Base-by-base conservation (phyloP, 2,888 invertebrate species). In the Tortricodes alternella region DNA sequence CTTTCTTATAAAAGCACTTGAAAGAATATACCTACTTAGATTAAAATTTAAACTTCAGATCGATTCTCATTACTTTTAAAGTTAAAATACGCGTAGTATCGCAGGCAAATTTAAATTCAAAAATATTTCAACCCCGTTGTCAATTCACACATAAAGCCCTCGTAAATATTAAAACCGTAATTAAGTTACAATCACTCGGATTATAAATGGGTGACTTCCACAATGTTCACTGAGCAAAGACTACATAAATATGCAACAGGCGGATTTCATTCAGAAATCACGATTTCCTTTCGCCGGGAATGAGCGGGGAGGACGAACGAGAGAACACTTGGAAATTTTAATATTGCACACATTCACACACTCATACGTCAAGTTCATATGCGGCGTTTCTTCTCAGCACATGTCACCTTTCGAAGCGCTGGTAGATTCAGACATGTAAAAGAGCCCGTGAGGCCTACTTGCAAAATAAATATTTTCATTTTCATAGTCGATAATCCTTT, bases 191-290 rank as follows among this genome's bases (percentile, higher is more conserved):
- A 48, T 55, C 53, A 58, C 46, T 39, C 34, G 34, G 27, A 52
- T 49, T 49, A 38, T 46, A 58, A 57, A 51, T 51, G 46, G 46
- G 37, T 38, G 46, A 51, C 51, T 46, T 35, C 32, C 39, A 34
- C 15, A 58, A 46, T 46, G 51, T 43, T 53, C 49, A 11, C 51
- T 23, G 44, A 52, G 55, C 58, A 58, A 58, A 52, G 46, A 55
- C 35, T 16, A 32, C 39, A 62, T 62, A 60, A 62, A 62, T 62
- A 62, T 62, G 62, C 62, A 62, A 60, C 60, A 62, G 62, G 55
- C 46, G 27, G 46, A 34, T 55, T 19, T 15, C 39, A 52, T 50
- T 53, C 59, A 50, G 29, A 44, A 57, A 52, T 53, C 52, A 53
- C 38, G 38, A 32, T 53, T 59, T 58, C 46, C 57, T 57, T 53